Percentiles rank a stretch among this genome's conserved stretches.
phyloP scores from a whole-genome alignment of 2,113 vertebrate species.

The Callipepla squamata region DNA sequence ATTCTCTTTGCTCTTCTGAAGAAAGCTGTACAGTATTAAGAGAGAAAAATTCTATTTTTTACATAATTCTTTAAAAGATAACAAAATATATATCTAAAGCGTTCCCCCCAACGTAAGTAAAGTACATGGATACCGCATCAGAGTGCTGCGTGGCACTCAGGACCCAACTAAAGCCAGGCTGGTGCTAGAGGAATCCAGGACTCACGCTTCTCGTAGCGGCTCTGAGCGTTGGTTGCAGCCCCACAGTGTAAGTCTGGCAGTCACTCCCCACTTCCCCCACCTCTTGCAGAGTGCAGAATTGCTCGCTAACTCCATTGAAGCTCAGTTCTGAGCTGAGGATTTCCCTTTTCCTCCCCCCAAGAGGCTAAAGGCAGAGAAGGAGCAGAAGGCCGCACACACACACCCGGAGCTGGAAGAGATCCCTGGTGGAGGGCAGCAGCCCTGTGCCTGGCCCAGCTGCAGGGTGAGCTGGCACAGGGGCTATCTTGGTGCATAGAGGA shows the following conservation, averaged over 20 bases:
- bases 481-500: conserved; percentile 75
- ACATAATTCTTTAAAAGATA: conserved; percentile 13
- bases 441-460: not conserved
- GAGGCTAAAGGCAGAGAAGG: not conserved
- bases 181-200: conserved; percentile 47
- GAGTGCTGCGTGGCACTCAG: not conserved
- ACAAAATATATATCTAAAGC: conserved; percentile 61
- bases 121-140: conserved; percentile 34
- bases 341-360: conserved; percentile 35
- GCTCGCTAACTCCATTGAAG: conserved; percentile 68
- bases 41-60: conserved; percentile 70
- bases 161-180: conserved; percentile 41
- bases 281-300: conserved; percentile 18
- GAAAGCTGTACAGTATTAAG: conserved; percentile 68
- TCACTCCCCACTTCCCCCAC: not conserved
- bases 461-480: conserved; percentile 67
- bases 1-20: conserved; percentile 67
- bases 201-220: not conserved
- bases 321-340: conserved; percentile 68
- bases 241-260: not conserved
- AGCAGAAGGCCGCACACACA: not conserved
- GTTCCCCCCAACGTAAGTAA: conserved; percentile 49
- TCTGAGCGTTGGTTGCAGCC: not conserved
- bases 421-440: not conserved
- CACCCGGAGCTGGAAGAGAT: not conserved